Base-by-base conservation (phyloP, 2,888 invertebrate genomes). In the Tenthredo mesomela region DNA sequence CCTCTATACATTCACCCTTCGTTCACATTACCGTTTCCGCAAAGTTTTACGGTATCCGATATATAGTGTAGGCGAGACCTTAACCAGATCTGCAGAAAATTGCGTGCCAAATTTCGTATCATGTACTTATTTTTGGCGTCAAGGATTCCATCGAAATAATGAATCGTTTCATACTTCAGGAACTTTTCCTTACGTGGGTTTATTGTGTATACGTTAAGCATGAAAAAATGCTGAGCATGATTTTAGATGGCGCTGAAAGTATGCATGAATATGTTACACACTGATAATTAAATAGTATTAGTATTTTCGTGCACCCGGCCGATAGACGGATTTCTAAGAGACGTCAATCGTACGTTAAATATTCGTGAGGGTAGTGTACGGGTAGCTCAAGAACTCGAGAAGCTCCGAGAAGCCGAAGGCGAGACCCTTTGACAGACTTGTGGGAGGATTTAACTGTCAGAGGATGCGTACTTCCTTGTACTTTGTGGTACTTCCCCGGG, bases 381-480 rank as follows among this genome's bases (percentile, higher is more conserved):
- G 61, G 61, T 61, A 25, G 21, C 21, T 61, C 10, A 61, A 12
- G 12, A 7, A 25, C 61, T 61, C 25, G 25, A 25, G 25, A 25
- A 61, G 25, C 61, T 25, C 61, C 10, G 61, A 25, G 25, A 61
- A 25, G 61, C 54, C 54, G 54, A 54, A 54, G 54, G 54, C 54
- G 54, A 54, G 54, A 54, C n/a, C 54, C 29, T 65, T 65, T 65
- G 29, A 37, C 37, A 18, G 70, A 37, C 5, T 21, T 25, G 61
- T 61, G 21, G 70, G 37, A n/a, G 70, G 29, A 37, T 70, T 70
- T 33, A 70, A 70, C 70, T 70, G 70, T 70, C 70, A n/a, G 70
- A 70, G 37, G n/a, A 70, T 37, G 70, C 37, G 18, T 70, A 70
- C 33, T 70, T 70, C 70, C 70, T 70, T 70, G 33, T 70, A 70